A percentile compares a stretch with the other conserved stretches of the same genome.
Conservation (phyloP, 2,797 vertebrate genomes). For the Sciurus carolinensis region DNA sequence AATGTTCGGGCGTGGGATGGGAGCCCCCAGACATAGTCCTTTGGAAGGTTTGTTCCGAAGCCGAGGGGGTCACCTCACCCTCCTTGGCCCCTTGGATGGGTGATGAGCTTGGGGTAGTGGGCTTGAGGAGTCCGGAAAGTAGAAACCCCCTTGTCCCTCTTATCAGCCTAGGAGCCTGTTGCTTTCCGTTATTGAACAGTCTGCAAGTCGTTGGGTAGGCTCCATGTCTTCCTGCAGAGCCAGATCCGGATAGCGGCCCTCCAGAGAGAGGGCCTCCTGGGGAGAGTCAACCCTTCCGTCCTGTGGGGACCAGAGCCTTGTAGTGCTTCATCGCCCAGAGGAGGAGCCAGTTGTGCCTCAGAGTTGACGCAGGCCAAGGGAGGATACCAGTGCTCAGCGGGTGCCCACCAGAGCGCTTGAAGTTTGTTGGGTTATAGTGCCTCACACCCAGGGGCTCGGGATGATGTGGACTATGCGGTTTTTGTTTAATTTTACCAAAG, state of each 20-base stretch:
- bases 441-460: background rate
- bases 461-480: background rate
- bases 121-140: background rate
- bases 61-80: background rate
- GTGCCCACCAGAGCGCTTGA: background rate
- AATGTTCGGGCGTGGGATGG: background rate
- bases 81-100: background rate
- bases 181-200: background rate
- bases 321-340: background rate
- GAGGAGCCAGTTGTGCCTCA: background rate
- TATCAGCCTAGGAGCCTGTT: too few species aligned
- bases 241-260: background rate
- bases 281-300: background rate
- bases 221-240: background rate
- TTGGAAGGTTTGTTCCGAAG: background rate
- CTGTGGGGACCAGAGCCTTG: too few species aligned
- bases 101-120: background rate
- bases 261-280: too few species aligned
- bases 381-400: background rate
- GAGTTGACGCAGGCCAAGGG: background rate
- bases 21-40: background rate
- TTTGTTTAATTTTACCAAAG: too few species aligned
- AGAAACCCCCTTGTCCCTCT: background rate
- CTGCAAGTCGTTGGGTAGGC: too few species aligned
- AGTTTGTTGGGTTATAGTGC: background rate